A percentile compares a stretch with the other conserved stretches of the same genome.
Conservation (phyloP, 1,140 invertebrate genomes). For the Andrena cerasifolii region DNA sequence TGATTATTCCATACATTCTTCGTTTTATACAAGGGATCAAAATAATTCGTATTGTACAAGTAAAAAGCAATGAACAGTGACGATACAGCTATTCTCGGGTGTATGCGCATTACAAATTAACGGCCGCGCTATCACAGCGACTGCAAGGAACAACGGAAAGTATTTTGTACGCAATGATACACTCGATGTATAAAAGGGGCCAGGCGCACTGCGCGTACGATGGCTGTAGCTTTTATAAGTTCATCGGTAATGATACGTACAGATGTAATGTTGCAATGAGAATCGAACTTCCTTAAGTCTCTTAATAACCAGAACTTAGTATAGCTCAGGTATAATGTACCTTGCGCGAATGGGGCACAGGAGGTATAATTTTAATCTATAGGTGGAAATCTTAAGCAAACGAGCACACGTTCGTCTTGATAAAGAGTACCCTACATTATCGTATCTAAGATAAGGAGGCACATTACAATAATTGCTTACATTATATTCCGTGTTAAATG, state of each 20-base stretch:
- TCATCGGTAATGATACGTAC: conserved; percentile 15
- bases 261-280: conserved; percentile 32
- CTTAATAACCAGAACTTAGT: conserved; percentile 21
- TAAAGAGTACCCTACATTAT: background rate
- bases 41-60: conserved; percentile 29
- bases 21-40: conserved; percentile 34
- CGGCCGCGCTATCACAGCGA: conserved; percentile 21
- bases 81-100: conserved; percentile 23
- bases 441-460: background rate
- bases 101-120: conserved; percentile 48
- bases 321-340: conserved; percentile 21
- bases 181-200: conserved; percentile 37
- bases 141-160: conserved; percentile 33
- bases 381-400: conserved; percentile 51
- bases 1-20: conserved; percentile 32
- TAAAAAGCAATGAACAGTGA: conserved; percentile 24
- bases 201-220: conserved; percentile 25
- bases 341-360: conserved; percentile 28
- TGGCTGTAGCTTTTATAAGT: conserved; percentile 43
- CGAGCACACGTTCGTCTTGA: background rate
- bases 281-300: conserved; percentile 38
- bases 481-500: no score
- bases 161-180: conserved; percentile 48
- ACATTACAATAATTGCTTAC: conserved; percentile 19
- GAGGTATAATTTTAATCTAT: conserved; percentile 25